Evolutionary conservation across 2,797 vertebrate species (phyloP).

Genomic region (Chaetophractus vellerosus): DNA sequence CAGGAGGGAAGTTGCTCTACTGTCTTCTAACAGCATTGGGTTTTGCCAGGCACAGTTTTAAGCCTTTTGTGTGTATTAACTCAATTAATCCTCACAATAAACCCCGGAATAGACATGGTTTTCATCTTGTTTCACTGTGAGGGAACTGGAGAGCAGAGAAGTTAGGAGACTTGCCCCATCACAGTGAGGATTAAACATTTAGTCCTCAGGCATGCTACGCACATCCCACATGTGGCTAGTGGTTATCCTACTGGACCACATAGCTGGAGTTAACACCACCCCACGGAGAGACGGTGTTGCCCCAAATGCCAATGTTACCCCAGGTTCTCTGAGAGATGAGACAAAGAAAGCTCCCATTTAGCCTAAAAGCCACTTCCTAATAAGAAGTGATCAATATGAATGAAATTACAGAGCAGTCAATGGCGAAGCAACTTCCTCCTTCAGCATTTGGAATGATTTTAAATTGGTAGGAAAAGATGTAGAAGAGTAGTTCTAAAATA

Average conservation of each 20-base stretch:
- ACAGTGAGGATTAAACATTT: not conserved
- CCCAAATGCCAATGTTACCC: not conserved
- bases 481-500: not conserved
- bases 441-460: not conserved
- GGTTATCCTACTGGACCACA: too few species aligned
- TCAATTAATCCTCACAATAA: not conserved
- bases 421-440: slow-evolving; percentile 27
- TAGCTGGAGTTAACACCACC: not conserved
- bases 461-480: not conserved
- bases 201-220: not conserved
- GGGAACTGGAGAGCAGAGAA: not conserved
- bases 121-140: not conserved
- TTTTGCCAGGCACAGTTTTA: not conserved
- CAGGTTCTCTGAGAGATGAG: not conserved
- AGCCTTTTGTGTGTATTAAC: not conserved
- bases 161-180: not conserved
- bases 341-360: not conserved
- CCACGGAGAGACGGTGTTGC: not conserved
- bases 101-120: not conserved
- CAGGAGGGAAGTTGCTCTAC: not conserved
- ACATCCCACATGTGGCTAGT: not conserved
- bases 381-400: not conserved
- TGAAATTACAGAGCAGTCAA: slow-evolving; percentile 31
- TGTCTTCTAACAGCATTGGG: not conserved
- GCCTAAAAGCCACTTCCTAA: not conserved